These are phyloP conservation scores for Ormyrus thymus DNA, from an alignment of 2,888 invertebrate species.

Conservation along the genomic window DNA sequence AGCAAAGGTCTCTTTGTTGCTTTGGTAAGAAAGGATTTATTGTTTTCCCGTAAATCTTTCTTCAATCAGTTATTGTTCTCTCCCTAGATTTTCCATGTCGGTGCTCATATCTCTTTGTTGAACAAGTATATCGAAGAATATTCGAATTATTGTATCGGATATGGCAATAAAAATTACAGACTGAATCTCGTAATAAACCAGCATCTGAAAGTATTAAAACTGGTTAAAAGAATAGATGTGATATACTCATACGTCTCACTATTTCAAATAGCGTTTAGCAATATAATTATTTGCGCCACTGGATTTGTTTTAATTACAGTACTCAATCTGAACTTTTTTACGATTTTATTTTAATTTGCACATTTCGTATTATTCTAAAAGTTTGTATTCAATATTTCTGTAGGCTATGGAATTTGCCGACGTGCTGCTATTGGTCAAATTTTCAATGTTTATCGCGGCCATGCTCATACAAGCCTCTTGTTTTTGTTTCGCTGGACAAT, in stretches of 20 bases:
- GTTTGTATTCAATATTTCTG: neutral
- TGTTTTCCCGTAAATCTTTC: neutral
- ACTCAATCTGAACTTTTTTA: neutral
- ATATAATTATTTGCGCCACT: conserved; percentile 38
- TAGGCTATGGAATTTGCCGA: conserved; percentile 50
- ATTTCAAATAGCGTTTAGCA: conserved; percentile 35
- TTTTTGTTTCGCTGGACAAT: conserved; percentile 61
- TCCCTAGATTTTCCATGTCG: conserved; percentile 11
- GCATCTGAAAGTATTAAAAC: conserved; percentile 25
- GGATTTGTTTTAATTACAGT: conserved; percentile 42
- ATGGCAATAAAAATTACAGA: too few species aligned
- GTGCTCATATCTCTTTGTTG: conserved; percentile 13
- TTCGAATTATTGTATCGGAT: neutral
- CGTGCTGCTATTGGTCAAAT: conserved; percentile 48
- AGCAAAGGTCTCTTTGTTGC: conserved; percentile 38
- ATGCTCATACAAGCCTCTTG: conserved; percentile 55
- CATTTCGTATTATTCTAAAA: neutral
- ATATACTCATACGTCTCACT: conserved; percentile 11
- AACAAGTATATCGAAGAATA: neutral
- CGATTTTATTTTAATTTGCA: neutral
- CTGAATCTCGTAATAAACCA: neutral
- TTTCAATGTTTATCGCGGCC: conserved; percentile 48
- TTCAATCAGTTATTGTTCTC: neutral
- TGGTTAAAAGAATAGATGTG: conserved; percentile 14
- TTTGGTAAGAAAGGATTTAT: neutral